These are phyloP conservation scores for Macroglossus sobrinus DNA, from an alignment of 2,113 vertebrate species.

Conservation along the genomic window DNA sequence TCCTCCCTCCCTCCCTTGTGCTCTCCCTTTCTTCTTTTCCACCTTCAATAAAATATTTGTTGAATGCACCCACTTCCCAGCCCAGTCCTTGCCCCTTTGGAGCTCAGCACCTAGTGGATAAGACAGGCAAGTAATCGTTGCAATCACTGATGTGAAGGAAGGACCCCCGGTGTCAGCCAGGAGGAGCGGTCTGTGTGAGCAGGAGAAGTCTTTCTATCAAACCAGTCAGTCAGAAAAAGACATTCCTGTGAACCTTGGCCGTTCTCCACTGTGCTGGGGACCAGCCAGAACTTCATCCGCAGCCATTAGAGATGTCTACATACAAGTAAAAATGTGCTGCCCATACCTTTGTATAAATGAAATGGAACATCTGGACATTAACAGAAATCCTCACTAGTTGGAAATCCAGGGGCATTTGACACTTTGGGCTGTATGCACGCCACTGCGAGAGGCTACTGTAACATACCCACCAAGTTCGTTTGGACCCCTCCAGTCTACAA, in stretches of 20 bases:
- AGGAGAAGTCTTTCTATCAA: not conserved
- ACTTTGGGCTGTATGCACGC: constrained; percentile 54
- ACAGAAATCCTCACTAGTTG: constrained; percentile 58
- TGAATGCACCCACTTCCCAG: not conserved
- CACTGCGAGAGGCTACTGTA: constrained; percentile 60
- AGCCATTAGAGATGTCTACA: not conserved
- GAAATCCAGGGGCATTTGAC: constrained; percentile 64
- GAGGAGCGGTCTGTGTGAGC: not conserved
- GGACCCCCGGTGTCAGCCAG: not conserved
- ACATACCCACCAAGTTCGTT: not conserved
- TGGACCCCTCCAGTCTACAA: not conserved
- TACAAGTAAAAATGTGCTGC: not conserved
- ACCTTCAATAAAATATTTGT: not conserved
- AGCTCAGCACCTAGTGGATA: not conserved
- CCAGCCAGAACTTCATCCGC: not conserved
- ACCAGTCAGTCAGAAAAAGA: not conserved
- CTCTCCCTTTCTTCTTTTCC: not conserved
- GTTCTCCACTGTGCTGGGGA: not conserved
- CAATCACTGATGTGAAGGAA: not conserved
- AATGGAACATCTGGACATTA: constrained; percentile 29
- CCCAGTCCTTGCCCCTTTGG: not conserved
- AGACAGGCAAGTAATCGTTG: not conserved
- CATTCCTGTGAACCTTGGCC: not conserved
- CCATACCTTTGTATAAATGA: not conserved
- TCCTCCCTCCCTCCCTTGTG: not conserved